Percentiles rank a stretch among this genome's conserved stretches.
Conservation (phyloP, 2,888 invertebrate species). For the Limnephilus marmoratus region DNA sequence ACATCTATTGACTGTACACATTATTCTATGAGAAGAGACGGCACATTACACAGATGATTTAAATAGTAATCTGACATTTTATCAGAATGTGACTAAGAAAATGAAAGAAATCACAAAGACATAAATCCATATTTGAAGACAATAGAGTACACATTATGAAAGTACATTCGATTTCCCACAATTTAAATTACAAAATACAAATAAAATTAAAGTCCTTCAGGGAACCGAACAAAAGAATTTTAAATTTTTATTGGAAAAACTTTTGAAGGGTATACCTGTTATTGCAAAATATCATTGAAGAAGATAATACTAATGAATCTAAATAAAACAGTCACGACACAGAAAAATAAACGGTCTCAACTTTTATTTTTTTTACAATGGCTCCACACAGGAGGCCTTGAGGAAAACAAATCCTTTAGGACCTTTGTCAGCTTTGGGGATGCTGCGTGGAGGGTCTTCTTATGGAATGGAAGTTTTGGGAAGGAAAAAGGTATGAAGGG, state of each 20-base stretch:
- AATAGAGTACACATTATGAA: not conserved
- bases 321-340: too few relatives aligned
- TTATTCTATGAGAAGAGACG: not conserved
- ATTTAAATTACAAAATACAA: not conserved
- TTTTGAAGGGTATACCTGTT: too few relatives aligned
- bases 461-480: too few relatives aligned
- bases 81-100: not conserved
- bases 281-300: too few relatives aligned
- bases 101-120: not conserved
- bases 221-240: not conserved
- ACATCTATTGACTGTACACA: not conserved
- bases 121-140: not conserved
- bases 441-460: too few relatives aligned
- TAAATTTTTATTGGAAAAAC: not conserved
- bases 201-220: not conserved
- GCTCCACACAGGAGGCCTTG: too few relatives aligned
- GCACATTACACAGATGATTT: not conserved
- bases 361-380: too few relatives aligned
- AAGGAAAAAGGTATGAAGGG: too few relatives aligned
- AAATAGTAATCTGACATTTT: not conserved
- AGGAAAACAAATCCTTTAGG: too few relatives aligned
- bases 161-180: not conserved
- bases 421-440: too few relatives aligned
- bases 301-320: too few relatives aligned
- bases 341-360: too few relatives aligned